These are phyloP conservation scores for Rhagonycha lutea DNA, from an alignment of 2,888 invertebrate genomes.

Conservation along the genomic window DNA sequence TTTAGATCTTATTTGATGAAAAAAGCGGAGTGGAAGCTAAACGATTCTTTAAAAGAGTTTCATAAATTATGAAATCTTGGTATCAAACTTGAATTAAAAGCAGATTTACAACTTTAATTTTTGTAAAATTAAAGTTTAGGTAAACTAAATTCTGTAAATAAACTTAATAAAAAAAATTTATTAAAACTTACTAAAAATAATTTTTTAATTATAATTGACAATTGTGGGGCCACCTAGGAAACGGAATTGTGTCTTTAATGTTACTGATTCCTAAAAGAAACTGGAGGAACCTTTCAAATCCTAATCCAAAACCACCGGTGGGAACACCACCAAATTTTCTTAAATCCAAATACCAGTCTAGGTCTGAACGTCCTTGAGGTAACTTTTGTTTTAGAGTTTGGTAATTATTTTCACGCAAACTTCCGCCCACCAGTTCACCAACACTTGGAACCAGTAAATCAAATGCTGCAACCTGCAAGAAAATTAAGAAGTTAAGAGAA, in stretches of 20 bases:
- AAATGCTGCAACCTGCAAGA: slow-evolving; percentile 72
- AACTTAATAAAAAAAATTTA: not conserved
- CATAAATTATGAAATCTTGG: too few relatives aligned
- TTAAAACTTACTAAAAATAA: not conserved
- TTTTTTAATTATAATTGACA: slow-evolving; percentile 64
- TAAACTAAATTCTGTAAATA: not conserved
- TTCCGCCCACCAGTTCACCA: slow-evolving; percentile 95
- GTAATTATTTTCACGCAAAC: slow-evolving; percentile 84
- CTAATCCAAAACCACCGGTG: slow-evolving; percentile 95
- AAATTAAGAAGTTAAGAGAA: too few relatives aligned
- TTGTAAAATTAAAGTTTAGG: not conserved
- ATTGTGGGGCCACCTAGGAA: slow-evolving; percentile 92
- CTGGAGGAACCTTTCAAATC: slow-evolving; percentile 90
- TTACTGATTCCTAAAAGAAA: slow-evolving; percentile 79
- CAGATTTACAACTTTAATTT: too few relatives aligned
- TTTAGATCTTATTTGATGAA: slow-evolving; percentile 64
- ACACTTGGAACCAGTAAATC: slow-evolving; percentile 88
- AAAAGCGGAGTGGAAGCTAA: slow-evolving; percentile 58
- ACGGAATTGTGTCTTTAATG: slow-evolving; percentile 93
- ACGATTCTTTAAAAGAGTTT: slow-evolving; percentile 60
- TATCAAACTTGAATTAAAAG: too few relatives aligned
- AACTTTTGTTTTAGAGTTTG: slow-evolving; percentile 65
- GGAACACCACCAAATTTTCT: slow-evolving; percentile 87
- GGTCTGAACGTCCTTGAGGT: slow-evolving; percentile 56
- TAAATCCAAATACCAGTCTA: slow-evolving; percentile 89